Percentiles rank a stretch among this genome's conserved stretches.
phyloP scores from a whole-genome alignment of 2,113 vertebrate genomes.

The Octodon degus region DNA sequence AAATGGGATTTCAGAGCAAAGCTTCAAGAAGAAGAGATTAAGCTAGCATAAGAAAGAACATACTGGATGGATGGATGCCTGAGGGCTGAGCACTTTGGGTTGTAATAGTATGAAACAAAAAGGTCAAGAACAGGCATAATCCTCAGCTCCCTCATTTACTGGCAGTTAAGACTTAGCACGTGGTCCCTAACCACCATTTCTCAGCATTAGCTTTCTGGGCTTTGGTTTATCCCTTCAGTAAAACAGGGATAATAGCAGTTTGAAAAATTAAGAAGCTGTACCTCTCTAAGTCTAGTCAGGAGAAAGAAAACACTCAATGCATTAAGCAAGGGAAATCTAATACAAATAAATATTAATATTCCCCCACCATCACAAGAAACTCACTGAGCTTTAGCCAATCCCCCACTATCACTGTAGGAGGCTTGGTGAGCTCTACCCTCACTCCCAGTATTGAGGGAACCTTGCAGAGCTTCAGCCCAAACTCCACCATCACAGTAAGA shows the following conservation, averaged over 20 bases:
- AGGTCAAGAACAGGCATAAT: background rate
- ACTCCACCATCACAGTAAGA: no score
- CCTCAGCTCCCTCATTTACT: background rate
- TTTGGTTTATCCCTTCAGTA: background rate
- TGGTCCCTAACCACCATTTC: background rate
- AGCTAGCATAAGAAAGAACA: background rate
- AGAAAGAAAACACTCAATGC: background rate
- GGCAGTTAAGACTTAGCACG: background rate
- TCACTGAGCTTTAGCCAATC: no score
- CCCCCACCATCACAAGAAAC: no score
- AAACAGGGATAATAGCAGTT: background rate
- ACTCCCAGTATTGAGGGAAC: no score
- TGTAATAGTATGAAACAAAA: background rate
- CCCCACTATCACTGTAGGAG: no score
- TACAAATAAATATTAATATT: background rate
- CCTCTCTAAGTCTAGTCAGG: background rate
- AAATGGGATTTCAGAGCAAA: background rate
- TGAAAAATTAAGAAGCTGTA: background rate
- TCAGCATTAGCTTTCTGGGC: background rate
- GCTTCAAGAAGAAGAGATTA: background rate
- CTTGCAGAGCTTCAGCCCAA: no score
- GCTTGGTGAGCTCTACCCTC: no score
- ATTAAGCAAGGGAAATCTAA: background rate
- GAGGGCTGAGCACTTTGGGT: background rate
- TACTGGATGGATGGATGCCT: background rate